A percentile compares a stretch with the other conserved stretches of the same genome.
These are phyloP conservation scores for Sebastes melanostomus DNA, from an alignment of 2,797 vertebrate genomes.

Conservation along the genomic window DNA sequence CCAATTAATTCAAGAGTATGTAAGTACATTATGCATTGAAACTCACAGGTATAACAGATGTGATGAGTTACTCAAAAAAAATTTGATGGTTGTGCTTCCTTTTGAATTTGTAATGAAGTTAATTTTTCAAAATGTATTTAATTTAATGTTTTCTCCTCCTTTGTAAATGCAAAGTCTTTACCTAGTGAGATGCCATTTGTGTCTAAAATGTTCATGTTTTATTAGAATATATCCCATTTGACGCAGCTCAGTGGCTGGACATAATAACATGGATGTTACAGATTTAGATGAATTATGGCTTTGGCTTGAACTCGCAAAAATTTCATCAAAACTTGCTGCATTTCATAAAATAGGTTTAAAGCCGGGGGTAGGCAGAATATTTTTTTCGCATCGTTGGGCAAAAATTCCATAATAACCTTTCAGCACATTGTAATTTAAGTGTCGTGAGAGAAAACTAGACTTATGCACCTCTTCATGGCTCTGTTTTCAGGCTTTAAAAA, in stretches of 20 bases:
- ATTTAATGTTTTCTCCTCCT: conserved; percentile 64
- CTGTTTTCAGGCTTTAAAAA: too few relatives aligned
- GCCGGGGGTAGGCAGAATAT: too few relatives aligned
- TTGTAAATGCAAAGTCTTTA: conserved; percentile 51
- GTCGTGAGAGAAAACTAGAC: too few relatives aligned
- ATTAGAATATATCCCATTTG: conserved; percentile 23
- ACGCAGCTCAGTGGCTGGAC: conserved; percentile 54
- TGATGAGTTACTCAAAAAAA: conserved; percentile 49
- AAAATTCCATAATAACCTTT: too few relatives aligned
- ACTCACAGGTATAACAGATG: conserved; percentile 49
- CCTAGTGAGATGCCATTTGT: conserved; percentile 29
- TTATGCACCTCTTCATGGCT: too few relatives aligned
- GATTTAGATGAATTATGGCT: conserved; percentile 1
- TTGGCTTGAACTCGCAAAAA: background rate
- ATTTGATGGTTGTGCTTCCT: conserved; percentile 50
- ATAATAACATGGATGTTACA: background rate
- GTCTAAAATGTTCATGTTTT: conserved; percentile 27
- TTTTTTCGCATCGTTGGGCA: too few relatives aligned
- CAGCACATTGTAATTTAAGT: too few relatives aligned
- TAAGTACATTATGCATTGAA: conserved; percentile 59
- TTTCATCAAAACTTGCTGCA: background rate
- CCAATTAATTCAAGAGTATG: conserved; percentile 43
- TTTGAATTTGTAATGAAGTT: conserved; percentile 54
- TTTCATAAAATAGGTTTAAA: background rate
- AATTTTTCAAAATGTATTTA: conserved; percentile 66